Evolutionary conservation across 2,113 vertebrate species (phyloP), one percentile per base, ranked within the genome.

Genomic region (Ophiodon elongatus): DNA sequence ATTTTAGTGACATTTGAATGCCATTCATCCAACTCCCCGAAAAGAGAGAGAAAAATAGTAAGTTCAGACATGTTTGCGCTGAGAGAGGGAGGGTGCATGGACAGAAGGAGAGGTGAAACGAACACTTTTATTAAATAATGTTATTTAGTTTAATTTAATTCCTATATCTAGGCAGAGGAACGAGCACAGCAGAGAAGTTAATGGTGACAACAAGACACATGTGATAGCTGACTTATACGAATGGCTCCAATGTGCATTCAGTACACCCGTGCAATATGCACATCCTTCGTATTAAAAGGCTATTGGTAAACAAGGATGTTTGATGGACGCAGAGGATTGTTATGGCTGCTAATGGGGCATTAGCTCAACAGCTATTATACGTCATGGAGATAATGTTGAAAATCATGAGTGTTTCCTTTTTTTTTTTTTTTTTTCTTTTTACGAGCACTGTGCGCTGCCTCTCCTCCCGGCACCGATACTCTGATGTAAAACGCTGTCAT

Each of bases 321-420:
- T 37, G 8, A 29, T 23, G 17, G 43, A 47, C 17, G 2, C 35
- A 27, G 17, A 31, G 25, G 56, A 41, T 25, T 60, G 33, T 80
- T 43, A 67, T 35, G 35, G n/a, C 79, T 85, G 25, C 29, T 45
- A 37, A 54, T 54, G 71, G 9, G 47, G 37, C 71, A 52, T 31
- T 33, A 63, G 52, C 19, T 6, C 8, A 47, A 60, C 74, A 78
- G 39, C 76, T 71, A 29, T 66, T 66, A 23, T 62, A 47, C 1
- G 9, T 4, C 52, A 54, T 60, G 76, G 45, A 54, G 62, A 75
- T 35, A 73, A 68, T 45, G 27, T 8, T 74, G 56, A 66, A 80
- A 43, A 21, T 27, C 37, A 39, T 0, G 8, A 41, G 50, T 19
- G 27, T 76, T 43, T 25, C 15, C 54, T 56, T n/a, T 56, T 56